Evolutionary conservation across 1,140 invertebrate genomes (phyloP).

Genomic region (Ruditapes philippinarum): DNA sequence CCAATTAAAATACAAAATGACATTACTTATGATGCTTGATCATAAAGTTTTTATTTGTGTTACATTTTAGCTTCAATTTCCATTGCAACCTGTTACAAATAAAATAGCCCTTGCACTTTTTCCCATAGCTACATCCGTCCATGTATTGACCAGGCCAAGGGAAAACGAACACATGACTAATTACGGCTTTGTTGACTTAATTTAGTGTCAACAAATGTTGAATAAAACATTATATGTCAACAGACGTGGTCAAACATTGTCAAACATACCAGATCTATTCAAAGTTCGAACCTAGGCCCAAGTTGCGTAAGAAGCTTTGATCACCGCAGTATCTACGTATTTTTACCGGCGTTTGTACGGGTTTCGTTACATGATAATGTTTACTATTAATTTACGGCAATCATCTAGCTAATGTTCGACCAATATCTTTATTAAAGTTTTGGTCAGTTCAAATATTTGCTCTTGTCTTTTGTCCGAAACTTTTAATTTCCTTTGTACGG

Average conservation of each 20-base stretch:
- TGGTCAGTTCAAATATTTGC: slow-evolving; percentile 51
- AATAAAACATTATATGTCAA: too few species aligned
- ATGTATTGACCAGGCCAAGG: slow-evolving; percentile 27
- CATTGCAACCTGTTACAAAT: too few species aligned
- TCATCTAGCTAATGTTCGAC: slow-evolving; percentile 49
- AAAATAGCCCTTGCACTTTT: neutral
- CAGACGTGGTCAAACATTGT: slow-evolving; percentile 1
- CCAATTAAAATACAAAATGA: too few species aligned
- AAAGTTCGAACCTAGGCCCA: slow-evolving; percentile 23
- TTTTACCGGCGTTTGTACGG: neutral
- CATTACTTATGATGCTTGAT: too few species aligned
- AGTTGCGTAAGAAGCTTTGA: slow-evolving; percentile 24
- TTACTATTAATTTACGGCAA: slow-evolving; percentile 51
- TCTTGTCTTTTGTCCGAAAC: slow-evolving; percentile 34
- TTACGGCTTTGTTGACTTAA: slow-evolving; percentile 50
- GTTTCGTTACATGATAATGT: slow-evolving; percentile 41
- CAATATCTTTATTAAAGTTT: slow-evolving; percentile 52
- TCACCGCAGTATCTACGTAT: neutral
- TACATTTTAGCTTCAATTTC: too few species aligned
- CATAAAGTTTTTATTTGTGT: too few species aligned
- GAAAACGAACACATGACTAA: slow-evolving; percentile 57
- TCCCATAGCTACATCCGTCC: neutral
- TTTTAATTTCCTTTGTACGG: slow-evolving; percentile 41
- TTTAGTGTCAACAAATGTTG: slow-evolving; percentile 60
- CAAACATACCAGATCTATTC: slow-evolving; percentile 25